Evolutionary conservation across 2,797 vertebrate genomes (phyloP).

Genomic region (Octomys mimax): DNA sequence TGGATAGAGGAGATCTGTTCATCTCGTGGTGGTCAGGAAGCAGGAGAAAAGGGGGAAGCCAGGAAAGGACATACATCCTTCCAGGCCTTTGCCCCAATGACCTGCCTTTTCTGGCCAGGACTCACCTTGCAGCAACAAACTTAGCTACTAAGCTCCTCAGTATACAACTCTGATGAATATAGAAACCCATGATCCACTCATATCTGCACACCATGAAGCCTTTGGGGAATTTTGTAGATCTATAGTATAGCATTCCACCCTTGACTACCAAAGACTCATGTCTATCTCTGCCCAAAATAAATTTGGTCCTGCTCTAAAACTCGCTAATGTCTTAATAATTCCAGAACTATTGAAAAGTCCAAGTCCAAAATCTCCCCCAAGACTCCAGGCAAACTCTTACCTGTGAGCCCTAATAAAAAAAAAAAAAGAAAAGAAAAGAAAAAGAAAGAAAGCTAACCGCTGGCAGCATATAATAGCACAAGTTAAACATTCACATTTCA

Average conservation of each 20-base stretch:
- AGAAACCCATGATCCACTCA: neutral
- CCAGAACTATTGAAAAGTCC: neutral
- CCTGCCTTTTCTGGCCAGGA: neutral
- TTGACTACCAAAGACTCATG: neutral
- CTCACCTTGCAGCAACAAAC: neutral
- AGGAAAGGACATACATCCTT: neutral
- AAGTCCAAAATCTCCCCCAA: neutral
- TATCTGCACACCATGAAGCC: neutral
- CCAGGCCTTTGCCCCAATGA: neutral
- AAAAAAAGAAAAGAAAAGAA: neutral
- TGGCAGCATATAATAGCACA: neutral
- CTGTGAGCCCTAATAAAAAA: neutral
- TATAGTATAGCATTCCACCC: neutral
- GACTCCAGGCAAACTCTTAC: neutral
- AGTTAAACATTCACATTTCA: neutral
- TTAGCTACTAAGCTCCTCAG: neutral
- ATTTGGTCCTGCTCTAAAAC: neutral
- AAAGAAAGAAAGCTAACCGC: neutral
- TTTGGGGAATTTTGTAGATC: neutral
- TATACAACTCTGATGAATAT: neutral
- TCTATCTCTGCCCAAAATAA: neutral
- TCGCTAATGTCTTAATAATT: neutral
- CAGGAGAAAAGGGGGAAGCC: neutral
- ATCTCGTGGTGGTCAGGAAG: neutral
- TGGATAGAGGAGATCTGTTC: neutral